Base-by-base conservation (phyloP, 1,140 invertebrate genomes). In the Pristionchus pacificus region DNA sequence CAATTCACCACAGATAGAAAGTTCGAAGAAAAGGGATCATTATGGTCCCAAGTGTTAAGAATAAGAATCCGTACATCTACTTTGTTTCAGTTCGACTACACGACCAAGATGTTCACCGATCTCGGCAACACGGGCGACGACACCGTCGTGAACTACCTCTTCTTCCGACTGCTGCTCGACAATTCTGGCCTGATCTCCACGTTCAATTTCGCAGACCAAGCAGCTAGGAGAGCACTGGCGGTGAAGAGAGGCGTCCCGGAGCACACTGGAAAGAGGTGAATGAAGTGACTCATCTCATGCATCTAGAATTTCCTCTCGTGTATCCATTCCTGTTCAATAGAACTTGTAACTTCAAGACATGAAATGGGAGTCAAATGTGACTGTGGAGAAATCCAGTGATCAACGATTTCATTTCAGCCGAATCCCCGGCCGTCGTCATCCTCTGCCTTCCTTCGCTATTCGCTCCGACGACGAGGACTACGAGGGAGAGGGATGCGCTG, bases 71-170 rank as follows among this genome's bases (percentile, higher is more conserved):
- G 38, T 19, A 49, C 19, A 10, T 49, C 38, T 19, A 19, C 6
- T 49, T 49, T 49, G 19, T 49, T 10, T 49, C 19, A 49, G 38
- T 49, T 49, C 19, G 19, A 6, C 19, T 49, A 19, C 6, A 49
- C 38, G 6, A 49, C 19, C 19, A 6, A n/a, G 38, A 67, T 24
- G 10, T 32, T n/a, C 32, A 74, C 61, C 19, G 73, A n/a, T n/a
- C n/a, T n/a, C n/a, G n/a, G n/a, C n/a, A n/a, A n/a, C n/a, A n/a
- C n/a, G n/a, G n/a, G n/a, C n/a, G n/a, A n/a, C 10, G 33, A 65
- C 27, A 10, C 30, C 10, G 49, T 74, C 61, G 74, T 72, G 24
- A 75, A 75, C 71, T 74, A 77, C 59, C 70, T 75, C 66, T 75
- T 55, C 38, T 28, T 73, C 1, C 62, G 71, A 29, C 59, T 68